phyloP scores from a whole-genome alignment of 1,140 invertebrate genomes.

The Hermetia illucens region DNA sequence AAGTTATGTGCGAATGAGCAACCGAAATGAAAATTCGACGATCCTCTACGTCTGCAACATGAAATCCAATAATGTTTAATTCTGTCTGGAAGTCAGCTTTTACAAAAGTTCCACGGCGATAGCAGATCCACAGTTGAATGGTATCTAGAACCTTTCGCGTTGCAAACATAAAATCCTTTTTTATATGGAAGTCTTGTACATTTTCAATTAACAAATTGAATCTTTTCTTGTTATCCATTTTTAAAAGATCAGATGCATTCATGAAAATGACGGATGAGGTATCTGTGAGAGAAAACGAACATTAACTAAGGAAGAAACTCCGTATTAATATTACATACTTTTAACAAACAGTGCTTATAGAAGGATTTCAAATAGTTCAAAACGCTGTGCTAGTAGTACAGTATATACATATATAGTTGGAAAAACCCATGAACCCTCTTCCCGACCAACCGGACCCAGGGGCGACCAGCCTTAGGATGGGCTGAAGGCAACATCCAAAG shows the following conservation, averaged over 20 bases:
- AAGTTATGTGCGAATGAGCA: conserved; percentile 54
- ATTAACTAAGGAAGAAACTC: too few species aligned
- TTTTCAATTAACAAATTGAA: conserved; percentile 43
- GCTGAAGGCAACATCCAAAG: too few species aligned
- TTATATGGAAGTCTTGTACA: conserved; percentile 68
- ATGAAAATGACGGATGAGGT: conserved; percentile 7
- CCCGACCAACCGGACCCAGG: too few species aligned
- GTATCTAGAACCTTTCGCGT: conserved; percentile 37
- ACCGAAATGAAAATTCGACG: conserved; percentile 70
- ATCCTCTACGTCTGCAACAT: conserved; percentile 69
- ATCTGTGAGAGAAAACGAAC: conserved; percentile 4
- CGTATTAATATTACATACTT: too few species aligned
- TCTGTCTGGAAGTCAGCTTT: conserved; percentile 60
- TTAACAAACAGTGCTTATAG: too few species aligned
- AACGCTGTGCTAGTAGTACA: too few species aligned
- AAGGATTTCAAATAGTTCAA: too few species aligned
- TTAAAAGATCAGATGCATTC: conserved; percentile 3
- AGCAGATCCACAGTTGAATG: conserved; percentile 64
- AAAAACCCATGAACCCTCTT: too few species aligned
- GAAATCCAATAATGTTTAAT: conserved; percentile 45
- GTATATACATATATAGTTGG: too few species aligned
- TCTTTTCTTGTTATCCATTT: conserved; percentile 23
- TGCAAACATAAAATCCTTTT: conserved; percentile 74
- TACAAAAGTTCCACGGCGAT: conserved; percentile 52
- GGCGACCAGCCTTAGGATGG: too few species aligned